Conservation (phyloP, 2,113 vertebrate genomes). For the Australoheros scitulus region DNA sequence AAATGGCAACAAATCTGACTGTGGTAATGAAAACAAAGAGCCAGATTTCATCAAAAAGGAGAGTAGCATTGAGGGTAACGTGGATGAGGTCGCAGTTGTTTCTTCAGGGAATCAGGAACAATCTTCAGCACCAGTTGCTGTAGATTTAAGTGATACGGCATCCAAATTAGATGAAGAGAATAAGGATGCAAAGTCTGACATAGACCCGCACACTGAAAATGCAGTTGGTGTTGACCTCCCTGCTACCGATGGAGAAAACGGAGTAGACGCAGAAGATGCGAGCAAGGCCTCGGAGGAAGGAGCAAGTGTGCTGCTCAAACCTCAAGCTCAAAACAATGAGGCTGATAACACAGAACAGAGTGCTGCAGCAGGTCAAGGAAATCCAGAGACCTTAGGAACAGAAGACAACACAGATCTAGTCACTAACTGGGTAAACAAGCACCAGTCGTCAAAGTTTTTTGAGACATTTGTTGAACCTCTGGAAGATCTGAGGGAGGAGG, state of each 20-base stretch:
- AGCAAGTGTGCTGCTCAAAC: conserved; percentile 62
- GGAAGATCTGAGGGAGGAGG: conserved; percentile 64
- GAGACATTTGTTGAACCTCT: conserved; percentile 78
- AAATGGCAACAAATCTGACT: conserved; percentile 9
- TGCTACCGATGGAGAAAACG: conserved; percentile 34
- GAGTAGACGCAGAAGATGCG: conserved; percentile 45
- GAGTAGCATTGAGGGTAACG: background rate
- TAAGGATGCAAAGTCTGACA: background rate
- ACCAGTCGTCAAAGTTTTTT: conserved; percentile 75
- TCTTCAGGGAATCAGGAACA: background rate
- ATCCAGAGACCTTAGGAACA: conserved; percentile 28
- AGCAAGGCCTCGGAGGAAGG: conserved; percentile 68
- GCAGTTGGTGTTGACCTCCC: background rate
- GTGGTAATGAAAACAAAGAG: conserved; percentile 8
- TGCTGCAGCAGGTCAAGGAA: background rate
- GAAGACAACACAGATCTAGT: conserved; percentile 70
- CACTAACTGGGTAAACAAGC: conserved; percentile 75
- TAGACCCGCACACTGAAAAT: background rate
- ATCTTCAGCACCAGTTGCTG: background rate
- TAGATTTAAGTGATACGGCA: background rate
- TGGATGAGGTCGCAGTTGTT: background rate
- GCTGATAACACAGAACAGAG: background rate
- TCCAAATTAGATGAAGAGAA: background rate
- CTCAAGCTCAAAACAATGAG: conserved; percentile 16
- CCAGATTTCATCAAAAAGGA: background rate